Conservation (phyloP, 2,113 vertebrate genomes). For the Apodemus speciosus region DNA sequence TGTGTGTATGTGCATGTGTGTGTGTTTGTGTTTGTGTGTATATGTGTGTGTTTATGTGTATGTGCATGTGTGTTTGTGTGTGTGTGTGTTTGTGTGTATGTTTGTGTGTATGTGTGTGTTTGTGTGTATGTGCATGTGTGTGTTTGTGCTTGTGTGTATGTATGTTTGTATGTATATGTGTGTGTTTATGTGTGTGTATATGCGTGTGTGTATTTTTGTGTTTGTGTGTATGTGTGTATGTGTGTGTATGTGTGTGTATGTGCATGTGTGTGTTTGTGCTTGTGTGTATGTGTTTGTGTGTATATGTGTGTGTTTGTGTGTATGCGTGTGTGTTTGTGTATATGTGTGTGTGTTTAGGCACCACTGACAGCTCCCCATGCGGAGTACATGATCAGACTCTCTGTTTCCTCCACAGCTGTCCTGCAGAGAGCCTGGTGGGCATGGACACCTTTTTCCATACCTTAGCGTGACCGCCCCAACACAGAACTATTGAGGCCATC, state of each 20-base stretch:
- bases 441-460: constrained; percentile 80
- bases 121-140: neutral
- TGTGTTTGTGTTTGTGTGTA: neutral
- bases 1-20: no score
- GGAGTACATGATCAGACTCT: fast-evolving
- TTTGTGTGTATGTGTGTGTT: neutral
- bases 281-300: fast-evolving
- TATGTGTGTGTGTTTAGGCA: neutral
- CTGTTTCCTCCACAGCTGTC: constrained; percentile 69
- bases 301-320: no score
- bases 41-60: neutral
- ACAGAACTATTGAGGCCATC: constrained; percentile 69
- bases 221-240: no score
- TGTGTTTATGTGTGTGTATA: neutral
- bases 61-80: neutral
- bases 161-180: fast-evolving
- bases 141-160: no score
- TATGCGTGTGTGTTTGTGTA: no score
- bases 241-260: neutral
- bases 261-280: no score
- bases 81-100: neutral
- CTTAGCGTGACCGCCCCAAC: constrained; percentile 57
- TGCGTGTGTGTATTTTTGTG: no score
- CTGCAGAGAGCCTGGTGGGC: constrained; percentile 68
- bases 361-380: neutral